Conservation (phyloP, 2,888 invertebrate species). For the Muscina levida region DNA sequence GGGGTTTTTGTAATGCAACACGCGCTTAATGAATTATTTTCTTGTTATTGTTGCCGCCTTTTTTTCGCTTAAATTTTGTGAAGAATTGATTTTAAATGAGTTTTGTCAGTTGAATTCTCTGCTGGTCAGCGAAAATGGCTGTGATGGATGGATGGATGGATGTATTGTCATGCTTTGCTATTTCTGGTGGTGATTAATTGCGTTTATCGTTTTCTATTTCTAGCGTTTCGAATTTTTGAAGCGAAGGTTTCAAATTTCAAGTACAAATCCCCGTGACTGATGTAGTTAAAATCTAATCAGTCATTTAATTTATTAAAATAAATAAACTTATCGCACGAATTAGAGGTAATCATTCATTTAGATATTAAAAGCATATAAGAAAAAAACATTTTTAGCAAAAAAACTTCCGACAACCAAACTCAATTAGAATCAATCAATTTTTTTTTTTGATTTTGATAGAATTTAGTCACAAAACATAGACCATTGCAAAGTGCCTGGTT, state of each 20-base stretch:
- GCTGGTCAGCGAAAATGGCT: conserved; percentile 50
- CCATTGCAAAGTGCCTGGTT: no score
- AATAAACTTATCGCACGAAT: neutral
- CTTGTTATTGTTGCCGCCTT: conserved; percentile 1
- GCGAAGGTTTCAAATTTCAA: conserved; percentile 56
- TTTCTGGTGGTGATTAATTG: conserved; percentile 37
- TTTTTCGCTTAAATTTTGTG: conserved; percentile 40
- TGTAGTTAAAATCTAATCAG: conserved; percentile 22
- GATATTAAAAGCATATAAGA: no score
- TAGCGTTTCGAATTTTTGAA: neutral
- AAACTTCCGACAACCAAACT: conserved; percentile 18
- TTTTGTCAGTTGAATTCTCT: conserved; percentile 54
- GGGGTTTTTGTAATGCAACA: conserved; percentile 45
- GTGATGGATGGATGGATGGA: no score
- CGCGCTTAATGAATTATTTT: conserved; percentile 50
- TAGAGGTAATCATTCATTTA: neutral
- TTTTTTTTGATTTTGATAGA: no score
- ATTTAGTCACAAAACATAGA: no score
- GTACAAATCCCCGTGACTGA: conserved; percentile 40
- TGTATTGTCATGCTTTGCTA: neutral
- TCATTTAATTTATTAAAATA: conserved; percentile 12
- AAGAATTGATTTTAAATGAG: conserved; percentile 65
- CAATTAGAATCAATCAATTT: conserved; percentile 1
- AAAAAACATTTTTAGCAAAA: neutral
- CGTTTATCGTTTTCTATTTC: neutral